A percentile compares a stretch with the other conserved stretches of the same genome.
phyloP scores from a whole-genome alignment of 2,888 invertebrate species.

The Hypsopygia costalis region DNA sequence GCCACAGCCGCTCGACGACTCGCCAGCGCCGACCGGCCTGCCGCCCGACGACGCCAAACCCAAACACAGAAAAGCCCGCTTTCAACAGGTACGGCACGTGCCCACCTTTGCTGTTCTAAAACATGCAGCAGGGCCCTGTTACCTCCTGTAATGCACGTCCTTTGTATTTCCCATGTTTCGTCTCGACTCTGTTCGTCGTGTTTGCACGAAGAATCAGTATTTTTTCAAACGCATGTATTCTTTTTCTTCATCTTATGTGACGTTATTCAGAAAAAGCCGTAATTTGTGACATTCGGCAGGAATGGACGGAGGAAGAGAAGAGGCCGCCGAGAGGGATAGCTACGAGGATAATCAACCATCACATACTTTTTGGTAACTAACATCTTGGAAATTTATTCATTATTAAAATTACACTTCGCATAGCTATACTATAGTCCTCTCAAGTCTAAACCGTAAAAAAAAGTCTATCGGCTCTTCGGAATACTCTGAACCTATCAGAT shows the following conservation, averaged over 20 bases:
- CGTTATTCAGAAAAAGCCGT: background rate
- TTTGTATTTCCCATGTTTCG: background rate
- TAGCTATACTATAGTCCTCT: too few relatives aligned
- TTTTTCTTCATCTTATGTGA: conserved; percentile 6
- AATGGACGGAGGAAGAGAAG: conserved; percentile 78
- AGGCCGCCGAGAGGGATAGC: conserved; percentile 75
- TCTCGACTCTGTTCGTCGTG: background rate
- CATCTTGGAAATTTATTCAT: too few relatives aligned
- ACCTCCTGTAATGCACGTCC: background rate
- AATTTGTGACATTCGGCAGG: conserved; percentile 43
- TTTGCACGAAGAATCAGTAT: background rate
- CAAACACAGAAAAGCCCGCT: conserved; percentile 92
- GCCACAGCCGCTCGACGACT: conserved; percentile 56
- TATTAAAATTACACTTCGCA: too few relatives aligned
- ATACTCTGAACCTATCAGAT: too few relatives aligned
- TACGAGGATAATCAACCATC: conserved; percentile 78
- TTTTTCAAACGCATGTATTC: conserved; percentile 12
- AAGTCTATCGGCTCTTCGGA: too few relatives aligned
- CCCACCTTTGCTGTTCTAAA: conserved; percentile 10
- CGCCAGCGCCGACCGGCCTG: conserved; percentile 79
- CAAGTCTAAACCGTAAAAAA: too few relatives aligned
- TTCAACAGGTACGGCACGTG: conserved; percentile 85
- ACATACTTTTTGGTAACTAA: conserved; percentile 71
- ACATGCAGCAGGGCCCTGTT: background rate
- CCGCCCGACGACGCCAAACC: conserved; percentile 76